These are phyloP conservation scores for Desmodus rotundus DNA, from an alignment of 2,113 vertebrate genomes.

Conservation along the genomic window DNA sequence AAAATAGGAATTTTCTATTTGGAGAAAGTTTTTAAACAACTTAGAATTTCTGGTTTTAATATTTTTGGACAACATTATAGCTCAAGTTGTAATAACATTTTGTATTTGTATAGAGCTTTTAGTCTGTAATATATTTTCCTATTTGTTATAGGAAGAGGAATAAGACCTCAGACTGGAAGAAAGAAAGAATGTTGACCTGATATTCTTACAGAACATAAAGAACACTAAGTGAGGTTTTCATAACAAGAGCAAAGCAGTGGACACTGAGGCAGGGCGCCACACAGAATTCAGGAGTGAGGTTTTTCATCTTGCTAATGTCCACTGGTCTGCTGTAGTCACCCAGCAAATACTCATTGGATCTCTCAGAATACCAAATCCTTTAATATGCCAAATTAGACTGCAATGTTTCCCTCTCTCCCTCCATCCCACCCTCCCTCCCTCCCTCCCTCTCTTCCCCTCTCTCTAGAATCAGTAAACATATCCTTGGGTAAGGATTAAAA, in stretches of 20 bases:
- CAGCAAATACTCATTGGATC: background rate
- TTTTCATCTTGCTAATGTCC: background rate
- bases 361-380: background rate
- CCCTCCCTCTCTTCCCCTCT: no score
- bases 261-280: accelerated
- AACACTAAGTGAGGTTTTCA: background rate
- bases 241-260: background rate
- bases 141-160: background rate
- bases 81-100: background rate
- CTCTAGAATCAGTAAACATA: no score
- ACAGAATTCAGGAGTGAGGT: background rate
- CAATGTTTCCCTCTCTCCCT: background rate
- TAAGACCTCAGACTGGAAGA: background rate
- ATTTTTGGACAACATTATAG: background rate
- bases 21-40: background rate
- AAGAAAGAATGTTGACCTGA: background rate
- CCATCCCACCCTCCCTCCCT: no score
- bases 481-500: background rate
- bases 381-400: background rate
- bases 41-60: background rate
- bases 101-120: background rate
- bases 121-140: background rate
- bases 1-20: background rate
- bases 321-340: background rate
- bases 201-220: background rate